Evolutionary conservation across 1,140 invertebrate genomes (phyloP).

Genomic region (Tetragnatha versicolor): DNA sequence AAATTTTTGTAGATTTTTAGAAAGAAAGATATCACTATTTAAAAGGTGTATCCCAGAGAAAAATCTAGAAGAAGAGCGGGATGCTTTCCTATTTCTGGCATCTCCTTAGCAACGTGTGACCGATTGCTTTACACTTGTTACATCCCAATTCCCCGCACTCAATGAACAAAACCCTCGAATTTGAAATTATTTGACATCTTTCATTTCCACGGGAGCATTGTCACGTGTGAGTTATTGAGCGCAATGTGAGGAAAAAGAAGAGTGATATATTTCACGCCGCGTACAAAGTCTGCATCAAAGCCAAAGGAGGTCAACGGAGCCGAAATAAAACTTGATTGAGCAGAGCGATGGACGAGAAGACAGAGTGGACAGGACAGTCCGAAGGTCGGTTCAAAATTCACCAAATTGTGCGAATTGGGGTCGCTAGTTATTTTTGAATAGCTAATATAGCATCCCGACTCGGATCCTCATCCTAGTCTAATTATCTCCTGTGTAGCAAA

Average conservation of each 20-base stretch:
- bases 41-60: no score
- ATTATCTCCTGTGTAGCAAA: background rate
- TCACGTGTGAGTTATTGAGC: background rate
- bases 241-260: background rate
- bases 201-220: no score
- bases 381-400: conserved; percentile 6
- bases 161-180: no score
- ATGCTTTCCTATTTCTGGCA: no score
- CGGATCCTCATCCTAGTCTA: background rate
- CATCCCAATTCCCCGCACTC: background rate
- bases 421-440: background rate
- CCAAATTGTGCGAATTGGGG: conserved; percentile 9
- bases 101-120: background rate
- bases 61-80: no score
- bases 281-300: background rate
- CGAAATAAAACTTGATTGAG: conserved; percentile 12
- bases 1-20: no score
- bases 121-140: background rate
- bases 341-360: background rate
- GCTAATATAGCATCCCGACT: background rate
- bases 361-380: background rate
- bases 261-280: background rate
- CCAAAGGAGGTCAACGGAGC: conserved; percentile 2
- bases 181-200: no score
- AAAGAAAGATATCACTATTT: no score